Evolutionary conservation across 2,797 vertebrate genomes (phyloP).

Genomic region (Gadopsis bispinosus): DNA sequence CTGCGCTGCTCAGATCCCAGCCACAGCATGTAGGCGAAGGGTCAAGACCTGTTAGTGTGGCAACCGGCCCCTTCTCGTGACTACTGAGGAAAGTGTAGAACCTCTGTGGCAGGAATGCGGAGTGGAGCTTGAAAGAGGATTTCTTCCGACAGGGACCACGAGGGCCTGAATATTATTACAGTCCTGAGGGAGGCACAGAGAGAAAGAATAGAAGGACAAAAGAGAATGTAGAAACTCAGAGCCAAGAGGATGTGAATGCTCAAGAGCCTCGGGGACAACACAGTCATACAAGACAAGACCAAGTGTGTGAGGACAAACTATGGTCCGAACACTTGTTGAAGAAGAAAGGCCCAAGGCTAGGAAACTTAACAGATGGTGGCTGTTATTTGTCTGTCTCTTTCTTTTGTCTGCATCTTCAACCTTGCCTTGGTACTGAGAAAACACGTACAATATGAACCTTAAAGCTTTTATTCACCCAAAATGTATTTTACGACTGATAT

Average conservation of each 20-base stretch:
- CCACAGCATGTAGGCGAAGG: conserved; percentile 34
- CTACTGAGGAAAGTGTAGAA: conserved; percentile 32
- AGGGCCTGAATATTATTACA: conserved; percentile 46
- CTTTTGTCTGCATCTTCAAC: conserved; percentile 19
- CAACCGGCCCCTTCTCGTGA: conserved; percentile 21
- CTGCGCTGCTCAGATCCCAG: conserved; percentile 31
- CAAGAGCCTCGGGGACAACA: conserved; percentile 50
- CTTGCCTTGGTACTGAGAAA: conserved; percentile 1
- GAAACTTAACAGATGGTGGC: conserved; percentile 56
- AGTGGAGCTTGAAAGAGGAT: conserved; percentile 43
- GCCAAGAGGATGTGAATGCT: conserved; percentile 40
- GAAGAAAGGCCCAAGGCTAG: conserved; percentile 37
- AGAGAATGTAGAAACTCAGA: conserved; percentile 39
- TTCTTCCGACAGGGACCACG: conserved; percentile 44
- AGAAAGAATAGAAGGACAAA: conserved; percentile 53
- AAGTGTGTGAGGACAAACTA: conserved; percentile 56
- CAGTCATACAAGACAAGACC: conserved; percentile 48
- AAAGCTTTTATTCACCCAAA: not conserved
- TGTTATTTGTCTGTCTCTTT: conserved; percentile 36
- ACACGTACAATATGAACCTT: not conserved
- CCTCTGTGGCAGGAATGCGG: conserved; percentile 7
- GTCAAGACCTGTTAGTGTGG: conserved; percentile 36
- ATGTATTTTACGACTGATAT: not conserved
- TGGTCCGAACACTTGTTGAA: conserved; percentile 28
- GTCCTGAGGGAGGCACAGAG: conserved; percentile 40